Evolutionary conservation across 64 coral and sea anemone species (phyloP).

Genomic region (Montipora foliosa): DNA sequence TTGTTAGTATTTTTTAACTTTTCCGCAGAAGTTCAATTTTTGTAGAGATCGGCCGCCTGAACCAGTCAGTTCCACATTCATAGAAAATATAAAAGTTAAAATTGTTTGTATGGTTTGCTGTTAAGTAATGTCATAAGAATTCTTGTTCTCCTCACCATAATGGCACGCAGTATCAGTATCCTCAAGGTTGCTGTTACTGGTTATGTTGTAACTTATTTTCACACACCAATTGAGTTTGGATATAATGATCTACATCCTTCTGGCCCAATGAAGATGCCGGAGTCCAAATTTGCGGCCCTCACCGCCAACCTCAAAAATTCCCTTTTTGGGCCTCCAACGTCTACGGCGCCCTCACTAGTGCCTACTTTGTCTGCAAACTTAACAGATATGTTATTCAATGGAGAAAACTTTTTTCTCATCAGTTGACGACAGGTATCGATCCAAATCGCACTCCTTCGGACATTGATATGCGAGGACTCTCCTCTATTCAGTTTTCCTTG

Average conservation of each 20-base stretch:
- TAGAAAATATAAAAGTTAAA: no score
- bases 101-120: no score
- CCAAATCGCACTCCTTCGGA: slow-evolving; percentile 25
- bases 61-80: no score
- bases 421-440: slow-evolving; percentile 27
- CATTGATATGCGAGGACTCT: slow-evolving; percentile 6
- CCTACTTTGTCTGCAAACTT: slow-evolving; percentile 52
- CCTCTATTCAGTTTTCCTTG: not conserved
- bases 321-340: slow-evolving; percentile 42
- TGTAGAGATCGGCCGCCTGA: no score
- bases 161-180: no score
- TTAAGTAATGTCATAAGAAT: no score
- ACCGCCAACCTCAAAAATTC: slow-evolving; percentile 49
- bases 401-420: slow-evolving; percentile 14
- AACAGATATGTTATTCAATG: slow-evolving; percentile 14
- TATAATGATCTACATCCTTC: not conserved
- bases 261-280: slow-evolving; percentile 25
- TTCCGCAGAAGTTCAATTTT: no score
- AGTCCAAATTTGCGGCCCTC: slow-evolving; percentile 31
- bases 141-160: no score
- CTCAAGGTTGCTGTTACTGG: no score
- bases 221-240: not conserved
- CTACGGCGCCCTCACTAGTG: slow-evolving; percentile 48
- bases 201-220: no score
- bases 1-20: no score